Base-by-base conservation (phyloP, 2,888 invertebrate genomes). In the Microctonus aethiopoides region DNA sequence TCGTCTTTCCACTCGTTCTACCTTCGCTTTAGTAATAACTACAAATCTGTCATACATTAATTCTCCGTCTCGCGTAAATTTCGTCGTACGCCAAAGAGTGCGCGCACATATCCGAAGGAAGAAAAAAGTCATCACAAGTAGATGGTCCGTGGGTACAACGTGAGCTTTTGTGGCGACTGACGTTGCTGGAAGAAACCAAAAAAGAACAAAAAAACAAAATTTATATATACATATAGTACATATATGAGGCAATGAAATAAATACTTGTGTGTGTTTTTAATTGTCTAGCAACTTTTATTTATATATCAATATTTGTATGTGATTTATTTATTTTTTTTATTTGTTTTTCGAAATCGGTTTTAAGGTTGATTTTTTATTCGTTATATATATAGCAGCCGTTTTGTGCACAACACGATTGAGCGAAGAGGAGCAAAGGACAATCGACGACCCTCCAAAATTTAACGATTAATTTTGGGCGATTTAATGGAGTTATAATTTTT, bases 11-110 rank as follows among this genome's bases (percentile, higher is more conserved):
- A 70, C 56, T 68, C 62, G 68, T 54, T 69, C 68, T 73, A 61
- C 68, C 72, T 69, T 77, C 76, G 77, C 77, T 76, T 80, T 81
- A 80, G 82, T 83, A 83, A 84, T 83, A 85, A 84, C 84, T 84
- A 84, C 86, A 84, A 85, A 86, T 84, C 85, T 85, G 85, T 86
- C 86, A 83, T 83, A 80, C 85, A 84, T 86, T 86, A 85, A 86
- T 86, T 86, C 84, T 83, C 82, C 80, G 83, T 80, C 82, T 81
- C 79, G 85, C 84, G 84, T 86, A 85, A 86, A 85, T 86, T 85
- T 80, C 80, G 81, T 78, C 72, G 80, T 81, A 80, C 78, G 79
- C 79, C 78, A 75, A 7, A 32, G 32, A 32, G 32, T 39, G 39
- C 39, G 39, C 16, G 46, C 46, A 46, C 16, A 46, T n/a, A 16